Conservation (phyloP, 2,113 vertebrate genomes). For the Pterocles gutturalis region DNA sequence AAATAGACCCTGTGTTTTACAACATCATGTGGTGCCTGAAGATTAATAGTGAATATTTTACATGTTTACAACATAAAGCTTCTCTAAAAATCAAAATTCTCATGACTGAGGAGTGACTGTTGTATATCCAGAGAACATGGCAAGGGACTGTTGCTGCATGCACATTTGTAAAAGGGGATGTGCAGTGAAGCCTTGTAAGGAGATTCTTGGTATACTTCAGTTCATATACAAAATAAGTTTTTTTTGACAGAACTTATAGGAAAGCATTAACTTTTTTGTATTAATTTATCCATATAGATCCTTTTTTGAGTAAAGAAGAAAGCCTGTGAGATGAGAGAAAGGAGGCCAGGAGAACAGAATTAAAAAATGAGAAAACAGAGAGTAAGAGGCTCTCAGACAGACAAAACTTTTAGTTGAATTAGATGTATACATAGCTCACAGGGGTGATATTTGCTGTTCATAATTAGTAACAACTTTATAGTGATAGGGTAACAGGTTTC, state of each 20-base stretch:
- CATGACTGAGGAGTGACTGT: neutral
- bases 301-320: neutral
- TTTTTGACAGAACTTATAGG: neutral
- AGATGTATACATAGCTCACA: neutral
- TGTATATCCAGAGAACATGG: neutral
- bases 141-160: neutral
- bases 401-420: neutral
- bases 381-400: neutral
- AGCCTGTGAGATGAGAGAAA: neutral
- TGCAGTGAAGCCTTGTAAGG: neutral
- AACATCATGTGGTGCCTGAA: neutral
- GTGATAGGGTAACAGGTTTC: neutral
- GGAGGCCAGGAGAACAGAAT: neutral
- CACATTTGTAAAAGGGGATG: neutral
- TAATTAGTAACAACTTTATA: neutral
- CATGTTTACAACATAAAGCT: neutral
- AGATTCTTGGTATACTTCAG: neutral
- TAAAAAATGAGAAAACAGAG: neutral
- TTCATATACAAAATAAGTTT: accelerated
- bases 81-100: neutral
- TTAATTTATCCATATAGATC: neutral
- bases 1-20: neutral
- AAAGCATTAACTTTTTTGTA: neutral
- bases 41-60: neutral
- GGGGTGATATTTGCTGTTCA: neutral